Evolutionary conservation across 2,113 vertebrate species (phyloP).

Genomic region (Variabilichromis moorii): DNA sequence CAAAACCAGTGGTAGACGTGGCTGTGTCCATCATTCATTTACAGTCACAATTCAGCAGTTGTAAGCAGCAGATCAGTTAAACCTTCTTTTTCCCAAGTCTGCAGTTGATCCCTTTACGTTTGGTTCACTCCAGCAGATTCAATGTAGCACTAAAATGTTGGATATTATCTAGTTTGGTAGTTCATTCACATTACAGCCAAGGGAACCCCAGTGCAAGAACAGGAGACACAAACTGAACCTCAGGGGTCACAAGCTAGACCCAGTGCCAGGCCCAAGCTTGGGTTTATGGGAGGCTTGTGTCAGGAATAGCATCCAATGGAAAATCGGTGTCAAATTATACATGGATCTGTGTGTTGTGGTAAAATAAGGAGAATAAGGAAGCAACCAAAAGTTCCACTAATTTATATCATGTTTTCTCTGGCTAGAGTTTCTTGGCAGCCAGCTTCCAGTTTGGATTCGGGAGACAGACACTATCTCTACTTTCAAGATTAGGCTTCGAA

Average conservation of each 20-base stretch:
- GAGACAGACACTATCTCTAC: no score
- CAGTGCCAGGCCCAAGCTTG: background rate
- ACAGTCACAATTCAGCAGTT: background rate
- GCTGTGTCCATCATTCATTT: background rate
- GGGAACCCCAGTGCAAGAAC: background rate
- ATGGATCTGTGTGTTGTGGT: background rate
- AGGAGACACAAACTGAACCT: background rate
- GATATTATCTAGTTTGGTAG: background rate
- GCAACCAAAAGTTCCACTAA: background rate
- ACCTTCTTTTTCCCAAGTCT: background rate
- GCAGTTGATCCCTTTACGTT: background rate
- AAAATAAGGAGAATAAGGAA: background rate
- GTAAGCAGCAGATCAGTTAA: background rate
- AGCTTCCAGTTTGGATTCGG: no score
- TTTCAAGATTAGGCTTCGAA: rapidly evolving
- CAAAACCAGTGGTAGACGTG: background rate
- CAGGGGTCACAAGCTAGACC: background rate
- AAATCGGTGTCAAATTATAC: background rate
- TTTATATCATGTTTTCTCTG: background rate
- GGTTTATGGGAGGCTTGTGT: background rate
- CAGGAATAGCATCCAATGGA: background rate
- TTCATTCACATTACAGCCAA: background rate
- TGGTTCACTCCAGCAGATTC: background rate
- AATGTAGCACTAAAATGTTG: background rate
- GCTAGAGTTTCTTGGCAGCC: background rate